Conservation (phyloP, 2,113 vertebrate genomes). For the Carettochelys insculpta region DNA sequence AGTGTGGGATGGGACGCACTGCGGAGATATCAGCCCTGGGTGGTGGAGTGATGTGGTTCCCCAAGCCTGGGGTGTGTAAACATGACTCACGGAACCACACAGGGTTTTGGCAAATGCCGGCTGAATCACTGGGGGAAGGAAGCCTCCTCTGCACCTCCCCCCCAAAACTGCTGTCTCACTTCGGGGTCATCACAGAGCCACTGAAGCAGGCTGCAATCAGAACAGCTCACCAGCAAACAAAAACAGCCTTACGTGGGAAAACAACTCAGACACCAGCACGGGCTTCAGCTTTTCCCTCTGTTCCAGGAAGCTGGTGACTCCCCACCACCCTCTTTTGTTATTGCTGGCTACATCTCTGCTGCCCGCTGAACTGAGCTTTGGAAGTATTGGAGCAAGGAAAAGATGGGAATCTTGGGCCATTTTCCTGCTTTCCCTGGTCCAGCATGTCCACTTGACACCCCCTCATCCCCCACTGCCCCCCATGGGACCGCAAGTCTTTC, state of each 20-base stretch:
- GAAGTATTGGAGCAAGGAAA: background rate
- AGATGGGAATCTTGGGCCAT: background rate
- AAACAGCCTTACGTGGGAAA: background rate
- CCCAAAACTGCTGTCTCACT: background rate
- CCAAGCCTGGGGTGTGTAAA: background rate
- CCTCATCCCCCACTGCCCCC: too few relatives aligned
- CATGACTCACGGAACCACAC: constrained; percentile 24
- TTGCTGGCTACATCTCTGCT: background rate
- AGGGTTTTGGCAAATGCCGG: background rate
- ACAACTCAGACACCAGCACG: background rate
- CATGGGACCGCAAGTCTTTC: background rate
- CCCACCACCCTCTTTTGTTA: background rate
- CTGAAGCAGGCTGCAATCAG: background rate
- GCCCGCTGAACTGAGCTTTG: background rate
- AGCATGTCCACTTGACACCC: too few relatives aligned
- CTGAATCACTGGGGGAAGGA: background rate
- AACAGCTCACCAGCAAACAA: background rate
- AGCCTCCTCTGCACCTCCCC: background rate
- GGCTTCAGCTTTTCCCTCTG: background rate
- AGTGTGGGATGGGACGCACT: accelerated
- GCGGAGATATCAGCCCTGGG: background rate
- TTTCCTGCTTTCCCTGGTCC: background rate
- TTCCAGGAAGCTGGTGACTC: too few relatives aligned
- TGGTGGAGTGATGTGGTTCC: background rate
- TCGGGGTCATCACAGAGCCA: accelerated